phyloP scores from a whole-genome alignment of 2,797 vertebrate species.

The Huso huso region DNA sequence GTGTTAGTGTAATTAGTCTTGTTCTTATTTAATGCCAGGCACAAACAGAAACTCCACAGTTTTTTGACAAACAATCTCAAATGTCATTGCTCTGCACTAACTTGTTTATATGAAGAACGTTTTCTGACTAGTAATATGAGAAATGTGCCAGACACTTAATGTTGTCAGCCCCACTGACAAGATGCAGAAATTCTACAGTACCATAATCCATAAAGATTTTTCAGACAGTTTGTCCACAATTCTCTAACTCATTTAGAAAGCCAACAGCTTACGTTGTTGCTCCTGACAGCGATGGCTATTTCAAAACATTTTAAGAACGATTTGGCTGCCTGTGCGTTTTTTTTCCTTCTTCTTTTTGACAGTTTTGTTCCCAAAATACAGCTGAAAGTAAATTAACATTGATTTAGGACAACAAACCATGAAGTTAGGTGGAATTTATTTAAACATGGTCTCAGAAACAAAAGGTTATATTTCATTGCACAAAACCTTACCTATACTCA shows the following conservation, averaged over 20 bases:
- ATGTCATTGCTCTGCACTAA: neutral
- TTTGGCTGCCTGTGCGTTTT: constrained; percentile 41
- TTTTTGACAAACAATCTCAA: neutral
- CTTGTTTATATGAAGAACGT: constrained; percentile 32
- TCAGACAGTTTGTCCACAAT: constrained; percentile 51
- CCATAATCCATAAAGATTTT: constrained; percentile 56
- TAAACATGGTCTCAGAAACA: too few species aligned
- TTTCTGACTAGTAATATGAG: constrained; percentile 34
- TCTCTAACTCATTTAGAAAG: constrained; percentile 68
- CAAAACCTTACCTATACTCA: too few species aligned
- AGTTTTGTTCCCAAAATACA: constrained; percentile 28
- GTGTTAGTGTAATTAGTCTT: too few species aligned
- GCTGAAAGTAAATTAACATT: neutral
- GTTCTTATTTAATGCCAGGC: too few species aligned
- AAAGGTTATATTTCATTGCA: too few species aligned
- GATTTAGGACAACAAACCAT: too few species aligned
- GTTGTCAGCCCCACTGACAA: constrained; percentile 38
- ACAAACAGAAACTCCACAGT: too few species aligned
- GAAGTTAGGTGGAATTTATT: too few species aligned
- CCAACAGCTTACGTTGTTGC: constrained; percentile 55
- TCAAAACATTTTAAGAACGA: constrained; percentile 56
- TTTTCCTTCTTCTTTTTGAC: constrained; percentile 10
- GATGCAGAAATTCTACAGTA: constrained; percentile 46
- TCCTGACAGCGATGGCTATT: constrained; percentile 77
- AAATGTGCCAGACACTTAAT: constrained; percentile 42